phyloP scores from a whole-genome alignment of 53 echinoderm and acorn worm species.

The Luidia sarsii region DNA sequence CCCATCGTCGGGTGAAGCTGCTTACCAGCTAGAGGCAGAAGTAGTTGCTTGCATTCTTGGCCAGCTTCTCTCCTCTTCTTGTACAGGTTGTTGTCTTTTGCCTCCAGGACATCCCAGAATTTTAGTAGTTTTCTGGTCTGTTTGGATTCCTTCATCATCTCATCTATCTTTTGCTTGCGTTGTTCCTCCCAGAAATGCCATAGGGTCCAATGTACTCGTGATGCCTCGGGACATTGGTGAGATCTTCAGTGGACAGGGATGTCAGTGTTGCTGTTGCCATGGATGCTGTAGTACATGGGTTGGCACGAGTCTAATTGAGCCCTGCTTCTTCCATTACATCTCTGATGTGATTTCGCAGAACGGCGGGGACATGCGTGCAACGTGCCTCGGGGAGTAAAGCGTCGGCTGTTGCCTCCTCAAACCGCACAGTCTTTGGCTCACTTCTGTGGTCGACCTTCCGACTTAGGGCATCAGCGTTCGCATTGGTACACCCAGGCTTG shows the following conservation, averaged over 20 bases:
- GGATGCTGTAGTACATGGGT: too few relatives aligned
- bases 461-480: too few relatives aligned
- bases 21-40: too few relatives aligned
- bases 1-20: conserved; percentile 61
- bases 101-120: neutral
- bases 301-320: neutral
- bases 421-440: too few relatives aligned
- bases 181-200: neutral
- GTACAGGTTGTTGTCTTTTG: neutral
- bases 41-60: too few relatives aligned
- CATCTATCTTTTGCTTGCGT: neutral
- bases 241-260: neutral
- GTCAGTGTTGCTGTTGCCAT: too few relatives aligned
- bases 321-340: neutral
- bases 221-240: neutral
- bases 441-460: too few relatives aligned
- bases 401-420: conserved; percentile 46
- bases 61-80: too few relatives aligned
- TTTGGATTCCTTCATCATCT: neutral
- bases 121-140: neutral
- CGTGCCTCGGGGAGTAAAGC: neutral
- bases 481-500: conserved; percentile 10
- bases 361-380: neutral
- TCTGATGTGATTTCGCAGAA: neutral
- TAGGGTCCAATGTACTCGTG: neutral